Evolutionary conservation across 2,888 invertebrate genomes (phyloP).

Genomic region (Yponomeuta evonymella): DNA sequence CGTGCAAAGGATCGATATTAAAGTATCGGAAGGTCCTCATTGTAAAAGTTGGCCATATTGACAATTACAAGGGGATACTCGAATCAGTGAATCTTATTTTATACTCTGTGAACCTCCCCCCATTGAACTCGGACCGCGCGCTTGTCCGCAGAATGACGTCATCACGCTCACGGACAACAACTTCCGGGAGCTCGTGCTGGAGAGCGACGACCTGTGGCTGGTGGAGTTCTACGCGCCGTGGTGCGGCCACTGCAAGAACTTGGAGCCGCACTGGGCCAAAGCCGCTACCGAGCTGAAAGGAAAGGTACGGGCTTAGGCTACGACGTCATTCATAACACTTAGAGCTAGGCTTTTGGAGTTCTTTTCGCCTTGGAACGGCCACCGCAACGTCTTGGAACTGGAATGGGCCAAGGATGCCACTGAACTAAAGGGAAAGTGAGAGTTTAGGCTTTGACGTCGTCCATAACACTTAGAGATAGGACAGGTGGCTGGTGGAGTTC

Average conservation of each 20-base stretch:
- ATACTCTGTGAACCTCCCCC: too few relatives aligned
- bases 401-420: too few relatives aligned
- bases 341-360: conserved; percentile 96
- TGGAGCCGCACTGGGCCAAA: conserved; percentile 97
- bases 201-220: conserved; percentile 97
- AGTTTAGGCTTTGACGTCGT: background rate
- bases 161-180: conserved; percentile 96
- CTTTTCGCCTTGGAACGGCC: conserved; percentile 95
- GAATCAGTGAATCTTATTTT: too few relatives aligned
- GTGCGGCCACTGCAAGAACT: conserved; percentile 97
- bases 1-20: too few relatives aligned
- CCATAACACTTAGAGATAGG: background rate
- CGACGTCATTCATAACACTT: conserved; percentile 48
- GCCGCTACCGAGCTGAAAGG: conserved; percentile 97
- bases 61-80: too few relatives aligned
- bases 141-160: conserved; percentile 75
- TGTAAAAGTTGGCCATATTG: too few relatives aligned
- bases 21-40: too few relatives aligned
- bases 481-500: background rate
- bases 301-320: conserved; percentile 74
- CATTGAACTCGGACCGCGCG: background rate
- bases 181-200: conserved; percentile 92
- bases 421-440: conserved; percentile 94
- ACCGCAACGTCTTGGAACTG: conserved; percentile 95
- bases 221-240: conserved; percentile 99